A percentile compares a stretch with the other conserved stretches of the same genome.
Evolutionary conservation across 2,888 invertebrate genomes (phyloP).

Genomic region (Epistrophella euchroma): DNA sequence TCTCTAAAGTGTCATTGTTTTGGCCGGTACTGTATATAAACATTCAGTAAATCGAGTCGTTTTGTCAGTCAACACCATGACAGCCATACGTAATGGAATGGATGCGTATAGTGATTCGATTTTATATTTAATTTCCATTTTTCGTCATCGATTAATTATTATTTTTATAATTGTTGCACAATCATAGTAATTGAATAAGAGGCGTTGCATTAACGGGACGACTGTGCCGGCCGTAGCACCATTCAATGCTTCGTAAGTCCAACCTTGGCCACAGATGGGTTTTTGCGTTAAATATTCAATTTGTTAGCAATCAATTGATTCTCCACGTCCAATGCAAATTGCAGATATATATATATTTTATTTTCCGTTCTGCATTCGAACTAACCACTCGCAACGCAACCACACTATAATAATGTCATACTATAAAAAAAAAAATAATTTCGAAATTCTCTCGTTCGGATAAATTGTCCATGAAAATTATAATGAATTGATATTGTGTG

Average conservation of each 20-base stretch:
- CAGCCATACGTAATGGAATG: background rate
- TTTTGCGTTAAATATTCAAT: slow-evolving; percentile 48
- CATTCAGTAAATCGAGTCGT: slow-evolving; percentile 1
- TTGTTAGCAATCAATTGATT: slow-evolving; percentile 21
- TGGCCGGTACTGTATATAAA: background rate
- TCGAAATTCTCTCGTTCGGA: slow-evolving; percentile 30
- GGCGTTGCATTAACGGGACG: background rate
- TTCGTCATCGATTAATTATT: slow-evolving; percentile 23
- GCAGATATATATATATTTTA: slow-evolving; percentile 18
- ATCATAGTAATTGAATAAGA: slow-evolving; percentile 41
- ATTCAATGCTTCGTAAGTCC: background rate
- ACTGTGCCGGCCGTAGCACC: background rate
- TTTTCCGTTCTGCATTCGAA: slow-evolving; percentile 13
- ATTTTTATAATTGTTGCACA: slow-evolving; percentile 8
- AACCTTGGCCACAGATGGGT: slow-evolving; percentile 14
- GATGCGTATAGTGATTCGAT: background rate
- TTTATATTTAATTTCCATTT: slow-evolving; percentile 11
- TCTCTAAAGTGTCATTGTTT: background rate
- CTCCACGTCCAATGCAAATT: slow-evolving; percentile 18
- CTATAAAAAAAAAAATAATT: slow-evolving; percentile 8
- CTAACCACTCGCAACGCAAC: slow-evolving; percentile 17
- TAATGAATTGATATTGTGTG: slow-evolving; percentile 41
- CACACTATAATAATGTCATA: slow-evolving; percentile 16
- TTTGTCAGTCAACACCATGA: slow-evolving; percentile 8
- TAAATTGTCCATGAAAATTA: slow-evolving; percentile 38